Conservation (phyloP, 2,797 vertebrate species). For the Pantherophis alleghaniensis region DNA sequence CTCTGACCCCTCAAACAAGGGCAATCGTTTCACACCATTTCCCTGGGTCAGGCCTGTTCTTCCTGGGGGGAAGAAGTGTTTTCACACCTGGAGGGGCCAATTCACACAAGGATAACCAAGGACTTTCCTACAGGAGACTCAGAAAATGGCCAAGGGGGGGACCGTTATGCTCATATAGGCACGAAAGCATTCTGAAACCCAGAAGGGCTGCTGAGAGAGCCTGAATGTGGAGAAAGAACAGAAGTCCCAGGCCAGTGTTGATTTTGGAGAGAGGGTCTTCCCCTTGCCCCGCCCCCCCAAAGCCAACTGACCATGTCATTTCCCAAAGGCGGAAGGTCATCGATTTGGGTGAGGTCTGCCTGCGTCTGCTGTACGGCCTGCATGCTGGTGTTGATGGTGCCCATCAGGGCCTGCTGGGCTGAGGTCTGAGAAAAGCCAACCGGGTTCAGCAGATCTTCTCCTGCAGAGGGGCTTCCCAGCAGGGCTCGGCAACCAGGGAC, state of each 20-base stretch:
- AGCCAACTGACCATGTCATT: conserved; percentile 89
- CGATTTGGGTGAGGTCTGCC: conserved; percentile 87
- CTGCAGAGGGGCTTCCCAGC: neutral
- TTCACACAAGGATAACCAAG: neutral
- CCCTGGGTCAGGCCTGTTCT: neutral
- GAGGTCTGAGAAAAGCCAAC: conserved; percentile 78
- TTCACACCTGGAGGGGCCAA: neutral
- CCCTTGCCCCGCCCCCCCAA: too few relatives aligned
- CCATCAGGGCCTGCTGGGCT: conserved; percentile 96
- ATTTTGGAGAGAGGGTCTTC: neutral
- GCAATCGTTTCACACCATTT: neutral
- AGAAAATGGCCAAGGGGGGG: neutral
- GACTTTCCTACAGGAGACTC: neutral
- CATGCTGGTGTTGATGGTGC: conserved; percentile 97
- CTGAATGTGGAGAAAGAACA: neutral
- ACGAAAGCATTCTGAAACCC: neutral
- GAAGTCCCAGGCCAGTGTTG: neutral
- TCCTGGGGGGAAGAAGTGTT: neutral
- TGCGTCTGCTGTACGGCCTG: conserved; percentile 96
- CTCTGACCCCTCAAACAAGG: neutral
- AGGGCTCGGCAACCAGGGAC: neutral
- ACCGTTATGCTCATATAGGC: neutral
- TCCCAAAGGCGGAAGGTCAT: conserved; percentile 92
- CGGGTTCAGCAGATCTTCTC: neutral
- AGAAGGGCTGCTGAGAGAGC: neutral